These are phyloP conservation scores for Lamprologus tigripictilis DNA, from an alignment of 2,113 vertebrate species.

Conservation along the genomic window DNA sequence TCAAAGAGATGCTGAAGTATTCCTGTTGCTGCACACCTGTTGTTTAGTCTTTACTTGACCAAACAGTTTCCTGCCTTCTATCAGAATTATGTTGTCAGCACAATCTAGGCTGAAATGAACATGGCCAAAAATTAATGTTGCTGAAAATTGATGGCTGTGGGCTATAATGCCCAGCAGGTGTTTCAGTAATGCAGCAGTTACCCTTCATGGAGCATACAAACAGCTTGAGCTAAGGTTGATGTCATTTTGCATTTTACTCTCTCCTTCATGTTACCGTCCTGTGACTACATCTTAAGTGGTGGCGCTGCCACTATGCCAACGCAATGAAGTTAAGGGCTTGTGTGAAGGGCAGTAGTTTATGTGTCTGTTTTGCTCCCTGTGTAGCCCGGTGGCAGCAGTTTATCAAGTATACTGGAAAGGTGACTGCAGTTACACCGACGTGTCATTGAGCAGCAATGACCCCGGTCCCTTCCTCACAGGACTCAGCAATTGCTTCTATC, in stretches of 20 bases:
- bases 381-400: slow-evolving; percentile 69
- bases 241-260: neutral
- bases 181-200: neutral
- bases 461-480: slow-evolving; percentile 55
- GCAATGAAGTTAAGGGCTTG: slow-evolving; percentile 36
- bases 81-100: neutral
- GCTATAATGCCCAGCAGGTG: neutral
- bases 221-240: neutral
- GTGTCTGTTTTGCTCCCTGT: slow-evolving; percentile 37
- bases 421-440: slow-evolving; percentile 52
- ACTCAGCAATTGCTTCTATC: slow-evolving; percentile 42
- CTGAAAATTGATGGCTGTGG: neutral
- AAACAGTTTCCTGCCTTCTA: neutral
- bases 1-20: neutral
- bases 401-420: slow-evolving; percentile 71
- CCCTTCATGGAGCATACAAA: neutral
- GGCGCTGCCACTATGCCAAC: slow-evolving; percentile 1
- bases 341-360: slow-evolving; percentile 59
- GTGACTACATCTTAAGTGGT: neutral
- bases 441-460: slow-evolving; percentile 62
- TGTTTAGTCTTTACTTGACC: neutral
- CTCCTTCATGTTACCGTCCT: neutral
- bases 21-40: neutral
- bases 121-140: neutral
- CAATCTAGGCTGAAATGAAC: neutral